Conservation (phyloP, 2,888 invertebrate species). For the Tetropium fuscum region DNA sequence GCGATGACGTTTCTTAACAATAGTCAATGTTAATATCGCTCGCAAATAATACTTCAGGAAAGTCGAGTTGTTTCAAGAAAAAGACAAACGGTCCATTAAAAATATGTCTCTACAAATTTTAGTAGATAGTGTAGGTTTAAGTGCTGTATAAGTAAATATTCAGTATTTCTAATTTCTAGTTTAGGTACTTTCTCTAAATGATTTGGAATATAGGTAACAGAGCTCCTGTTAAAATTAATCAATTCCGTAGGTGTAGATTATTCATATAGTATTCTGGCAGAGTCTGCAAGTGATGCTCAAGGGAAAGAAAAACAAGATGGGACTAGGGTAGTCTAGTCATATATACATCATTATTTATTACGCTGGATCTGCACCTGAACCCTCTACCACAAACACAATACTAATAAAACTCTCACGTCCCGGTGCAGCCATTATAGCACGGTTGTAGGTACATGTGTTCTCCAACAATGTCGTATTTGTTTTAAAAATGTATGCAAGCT, state of each 20-base stretch:
- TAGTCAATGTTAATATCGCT: too few species aligned
- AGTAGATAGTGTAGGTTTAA: too few species aligned
- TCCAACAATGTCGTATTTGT: constrained; percentile 55
- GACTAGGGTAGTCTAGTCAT: constrained; percentile 29
- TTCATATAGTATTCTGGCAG: constrained; percentile 41
- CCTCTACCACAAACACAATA: constrained; percentile 51
- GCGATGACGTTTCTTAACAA: too few species aligned
- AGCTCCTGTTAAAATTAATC: constrained; percentile 41
- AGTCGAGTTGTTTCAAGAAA: too few species aligned
- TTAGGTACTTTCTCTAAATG: too few species aligned
- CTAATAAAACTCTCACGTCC: constrained; percentile 60
- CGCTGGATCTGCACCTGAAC: constrained; percentile 49
- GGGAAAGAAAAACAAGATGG: constrained; percentile 18
- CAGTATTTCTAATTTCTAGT: too few species aligned
- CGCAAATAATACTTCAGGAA: too few species aligned
- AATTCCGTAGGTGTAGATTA: constrained; percentile 32
- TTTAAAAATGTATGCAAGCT: constrained; percentile 56
- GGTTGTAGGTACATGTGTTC: constrained; percentile 56
- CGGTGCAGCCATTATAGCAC: constrained; percentile 51
- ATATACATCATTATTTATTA: constrained; percentile 51
- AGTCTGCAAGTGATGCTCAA: constrained; percentile 26
- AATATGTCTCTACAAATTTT: too few species aligned
- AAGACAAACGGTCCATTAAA: too few species aligned
- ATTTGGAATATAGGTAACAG: too few species aligned
- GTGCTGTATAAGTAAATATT: too few species aligned